Conservation (phyloP, 2,888 invertebrate species). For the Arrhopalites spinosus region DNA sequence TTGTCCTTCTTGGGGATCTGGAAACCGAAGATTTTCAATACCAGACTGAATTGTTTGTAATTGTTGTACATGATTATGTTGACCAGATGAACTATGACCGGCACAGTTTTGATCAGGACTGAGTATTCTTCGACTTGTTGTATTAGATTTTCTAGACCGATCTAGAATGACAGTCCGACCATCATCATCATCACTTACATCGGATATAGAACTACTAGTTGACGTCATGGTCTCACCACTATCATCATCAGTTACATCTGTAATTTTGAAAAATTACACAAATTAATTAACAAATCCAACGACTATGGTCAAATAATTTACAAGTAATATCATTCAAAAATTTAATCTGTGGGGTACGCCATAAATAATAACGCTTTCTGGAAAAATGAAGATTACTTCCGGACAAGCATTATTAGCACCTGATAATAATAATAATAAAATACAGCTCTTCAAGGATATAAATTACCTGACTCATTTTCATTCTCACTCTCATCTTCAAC, state of each 20-base stretch:
- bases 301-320: too few relatives aligned
- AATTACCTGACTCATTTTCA: slow-evolving; percentile 16
- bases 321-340: too few relatives aligned
- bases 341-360: too few relatives aligned
- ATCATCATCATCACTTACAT: slow-evolving; percentile 33
- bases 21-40: slow-evolving; percentile 5
- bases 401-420: too few relatives aligned
- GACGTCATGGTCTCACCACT: slow-evolving; percentile 39
- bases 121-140: not conserved
- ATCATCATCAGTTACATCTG: too few relatives aligned
- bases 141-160: not conserved
- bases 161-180: slow-evolving; percentile 33
- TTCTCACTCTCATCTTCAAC: not conserved
- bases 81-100: not conserved
- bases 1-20: not conserved
- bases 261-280: too few relatives aligned
- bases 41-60: slow-evolving; percentile 10
- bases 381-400: too few relatives aligned
- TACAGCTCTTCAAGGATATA: too few relatives aligned
- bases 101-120: not conserved
- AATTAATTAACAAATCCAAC: too few relatives aligned
- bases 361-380: too few relatives aligned
- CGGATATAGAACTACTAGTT: slow-evolving; percentile 24
- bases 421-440: too few relatives aligned
- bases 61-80: not conserved